Percentiles rank a stretch among this genome's conserved stretches.
Evolutionary conservation across 2,113 vertebrate species (phyloP).

Genomic region (Zosterops lateralis): DNA sequence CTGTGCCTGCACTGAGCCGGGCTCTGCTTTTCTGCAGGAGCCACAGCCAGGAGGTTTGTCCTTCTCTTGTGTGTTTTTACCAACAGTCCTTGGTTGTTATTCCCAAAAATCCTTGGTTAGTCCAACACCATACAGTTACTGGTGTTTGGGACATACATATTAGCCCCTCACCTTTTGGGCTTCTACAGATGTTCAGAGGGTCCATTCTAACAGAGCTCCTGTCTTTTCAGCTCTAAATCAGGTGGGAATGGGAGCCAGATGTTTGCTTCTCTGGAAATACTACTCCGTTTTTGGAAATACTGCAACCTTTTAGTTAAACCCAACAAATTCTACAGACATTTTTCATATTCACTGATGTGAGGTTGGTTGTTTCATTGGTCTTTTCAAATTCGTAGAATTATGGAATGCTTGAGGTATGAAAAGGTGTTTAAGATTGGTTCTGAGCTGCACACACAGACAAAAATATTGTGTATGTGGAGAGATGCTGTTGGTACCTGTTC

Average conservation of each 20-base stretch:
- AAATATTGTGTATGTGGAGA: not conserved
- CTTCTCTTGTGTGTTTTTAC: not conserved
- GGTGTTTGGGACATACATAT: not conserved
- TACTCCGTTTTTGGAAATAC: not conserved
- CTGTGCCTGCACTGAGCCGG: accelerated
- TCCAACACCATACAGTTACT: accelerated
- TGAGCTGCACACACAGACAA: not conserved
- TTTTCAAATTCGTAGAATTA: not conserved
- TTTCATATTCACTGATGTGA: not conserved
- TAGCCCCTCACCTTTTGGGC: not conserved
- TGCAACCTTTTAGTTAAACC: not conserved
- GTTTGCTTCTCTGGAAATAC: not conserved
- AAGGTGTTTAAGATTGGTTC: not conserved
- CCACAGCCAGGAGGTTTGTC: not conserved
- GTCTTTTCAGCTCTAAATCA: not conserved
- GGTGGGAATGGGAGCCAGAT: not conserved
- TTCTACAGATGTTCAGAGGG: not conserved
- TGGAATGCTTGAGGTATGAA: not conserved
- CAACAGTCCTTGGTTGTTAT: not conserved
- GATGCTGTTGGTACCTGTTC: not conserved
- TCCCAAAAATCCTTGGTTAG: not conserved
- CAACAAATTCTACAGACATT: accelerated
- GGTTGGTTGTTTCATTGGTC: not conserved
- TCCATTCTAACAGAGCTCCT: not conserved
- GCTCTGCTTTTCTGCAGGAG: not conserved